phyloP scores from a whole-genome alignment of 2,113 vertebrate species.

The Oriolus oriolus region DNA sequence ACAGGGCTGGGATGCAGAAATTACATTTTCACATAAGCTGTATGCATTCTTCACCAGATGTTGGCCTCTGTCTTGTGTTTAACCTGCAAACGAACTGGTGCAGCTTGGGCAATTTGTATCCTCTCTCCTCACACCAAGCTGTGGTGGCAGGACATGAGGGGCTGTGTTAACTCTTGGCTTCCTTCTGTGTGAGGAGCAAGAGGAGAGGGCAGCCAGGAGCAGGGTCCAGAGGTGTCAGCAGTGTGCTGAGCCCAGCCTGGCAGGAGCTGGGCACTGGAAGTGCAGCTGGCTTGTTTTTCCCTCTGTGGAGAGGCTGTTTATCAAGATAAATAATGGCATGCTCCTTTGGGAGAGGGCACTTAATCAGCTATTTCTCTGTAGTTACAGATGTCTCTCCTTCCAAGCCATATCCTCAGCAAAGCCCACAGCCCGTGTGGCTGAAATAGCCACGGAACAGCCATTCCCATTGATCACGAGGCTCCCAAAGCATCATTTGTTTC shows the following conservation, averaged over 20 bases:
- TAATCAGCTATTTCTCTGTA: constrained; percentile 29
- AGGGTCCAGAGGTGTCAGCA: not conserved
- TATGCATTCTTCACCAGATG: not conserved
- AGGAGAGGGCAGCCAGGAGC: not conserved
- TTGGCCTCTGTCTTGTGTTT: not conserved
- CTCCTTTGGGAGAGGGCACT: constrained; percentile 9
- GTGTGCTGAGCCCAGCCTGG: not conserved
- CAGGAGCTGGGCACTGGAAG: not conserved
- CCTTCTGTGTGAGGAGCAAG: not conserved
- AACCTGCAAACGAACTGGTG: not conserved
- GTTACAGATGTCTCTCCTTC: constrained; percentile 33
- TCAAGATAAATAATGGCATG: constrained; percentile 32
- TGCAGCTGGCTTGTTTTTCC: not conserved
- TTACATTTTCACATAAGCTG: not conserved
- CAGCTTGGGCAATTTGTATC: not conserved
- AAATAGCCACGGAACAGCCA: not conserved
- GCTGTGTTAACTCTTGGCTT: not conserved
- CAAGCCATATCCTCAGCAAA: constrained; percentile 22
- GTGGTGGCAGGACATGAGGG: rapidly evolving
- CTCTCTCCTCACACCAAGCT: not conserved
- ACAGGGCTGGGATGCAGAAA: not conserved
- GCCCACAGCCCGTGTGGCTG: not conserved
- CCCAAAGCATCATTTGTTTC: not conserved
- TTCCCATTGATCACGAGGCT: not conserved
- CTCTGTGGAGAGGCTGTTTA: not conserved